These are phyloP conservation scores for Megatriorchis doriae DNA, from an alignment of 2,113 vertebrate species.

Conservation along the genomic window DNA sequence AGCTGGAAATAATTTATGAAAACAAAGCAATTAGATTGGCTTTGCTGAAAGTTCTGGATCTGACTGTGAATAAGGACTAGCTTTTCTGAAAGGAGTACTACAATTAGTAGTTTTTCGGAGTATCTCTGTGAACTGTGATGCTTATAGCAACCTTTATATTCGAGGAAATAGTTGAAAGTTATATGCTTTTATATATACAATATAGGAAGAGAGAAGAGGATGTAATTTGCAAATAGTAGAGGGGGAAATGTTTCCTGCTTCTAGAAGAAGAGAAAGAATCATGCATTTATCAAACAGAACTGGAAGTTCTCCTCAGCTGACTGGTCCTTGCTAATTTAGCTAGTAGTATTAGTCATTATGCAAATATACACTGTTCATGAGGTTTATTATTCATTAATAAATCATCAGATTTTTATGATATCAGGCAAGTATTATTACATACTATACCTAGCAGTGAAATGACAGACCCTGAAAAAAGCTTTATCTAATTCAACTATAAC, in stretches of 20 bases:
- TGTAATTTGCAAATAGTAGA: neutral
- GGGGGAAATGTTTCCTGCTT: neutral
- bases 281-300: neutral
- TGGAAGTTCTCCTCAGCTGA: neutral
- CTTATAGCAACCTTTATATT: neutral
- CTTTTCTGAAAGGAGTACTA: neutral
- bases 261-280: neutral
- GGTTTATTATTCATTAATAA: neutral
- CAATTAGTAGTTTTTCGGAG: neutral
- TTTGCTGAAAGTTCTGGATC: neutral
- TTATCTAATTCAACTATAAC: neutral
- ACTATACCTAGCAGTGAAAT: neutral
- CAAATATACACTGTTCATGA: neutral
- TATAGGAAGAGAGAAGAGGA: neutral
- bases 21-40: neutral
- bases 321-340: neutral
- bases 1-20: neutral
- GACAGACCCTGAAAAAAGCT: neutral
- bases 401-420: neutral
- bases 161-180: neutral
- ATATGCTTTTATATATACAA: neutral
- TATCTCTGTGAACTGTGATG: neutral
- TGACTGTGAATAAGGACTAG: neutral
- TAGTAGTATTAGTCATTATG: neutral
- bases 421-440: neutral